Conservation (phyloP, 2,113 vertebrate species). For the Triplophysa tibetana region DNA sequence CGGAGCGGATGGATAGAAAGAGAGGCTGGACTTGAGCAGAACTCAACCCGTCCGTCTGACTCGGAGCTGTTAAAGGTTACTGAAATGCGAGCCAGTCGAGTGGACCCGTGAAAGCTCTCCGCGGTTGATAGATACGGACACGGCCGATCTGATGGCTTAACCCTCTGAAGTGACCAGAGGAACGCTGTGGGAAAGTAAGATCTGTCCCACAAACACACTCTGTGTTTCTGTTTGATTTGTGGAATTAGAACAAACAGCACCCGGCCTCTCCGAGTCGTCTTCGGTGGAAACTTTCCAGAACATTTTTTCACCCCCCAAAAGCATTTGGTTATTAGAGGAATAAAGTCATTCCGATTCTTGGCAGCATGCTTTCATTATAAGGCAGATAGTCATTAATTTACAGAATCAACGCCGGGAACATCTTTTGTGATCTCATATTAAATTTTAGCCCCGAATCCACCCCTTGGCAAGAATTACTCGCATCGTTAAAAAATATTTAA, state of each 20-base stretch:
- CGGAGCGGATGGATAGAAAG: constrained; percentile 22
- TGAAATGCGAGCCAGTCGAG: constrained; percentile 60
- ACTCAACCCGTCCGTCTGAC: constrained; percentile 53
- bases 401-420: constrained; percentile 92
- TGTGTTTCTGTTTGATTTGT: constrained; percentile 50
- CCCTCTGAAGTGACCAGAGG: constrained; percentile 37
- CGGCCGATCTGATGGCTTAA: constrained; percentile 51
- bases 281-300: constrained; percentile 76
- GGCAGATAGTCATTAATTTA: constrained; percentile 95
- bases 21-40: constrained; percentile 44
- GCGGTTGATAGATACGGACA: constrained; percentile 56
- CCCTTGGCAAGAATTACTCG: constrained; percentile 97
- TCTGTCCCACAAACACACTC: constrained; percentile 10
- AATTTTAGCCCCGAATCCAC: constrained; percentile 91
- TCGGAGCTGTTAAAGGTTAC: constrained; percentile 60
- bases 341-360: constrained; percentile 86
- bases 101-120: constrained; percentile 54
- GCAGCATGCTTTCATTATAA: constrained; percentile 90
- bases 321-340: constrained; percentile 83
- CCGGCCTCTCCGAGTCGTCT: constrained; percentile 43
- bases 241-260: constrained; percentile 59
- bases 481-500: constrained; percentile 99
- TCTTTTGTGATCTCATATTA: constrained; percentile 97
- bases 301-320: constrained; percentile 65
- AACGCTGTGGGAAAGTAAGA: not conserved